Evolutionary conservation across 64 coral and sea anemone genomes (phyloP).

Genomic region (Stylophora pistillata): DNA sequence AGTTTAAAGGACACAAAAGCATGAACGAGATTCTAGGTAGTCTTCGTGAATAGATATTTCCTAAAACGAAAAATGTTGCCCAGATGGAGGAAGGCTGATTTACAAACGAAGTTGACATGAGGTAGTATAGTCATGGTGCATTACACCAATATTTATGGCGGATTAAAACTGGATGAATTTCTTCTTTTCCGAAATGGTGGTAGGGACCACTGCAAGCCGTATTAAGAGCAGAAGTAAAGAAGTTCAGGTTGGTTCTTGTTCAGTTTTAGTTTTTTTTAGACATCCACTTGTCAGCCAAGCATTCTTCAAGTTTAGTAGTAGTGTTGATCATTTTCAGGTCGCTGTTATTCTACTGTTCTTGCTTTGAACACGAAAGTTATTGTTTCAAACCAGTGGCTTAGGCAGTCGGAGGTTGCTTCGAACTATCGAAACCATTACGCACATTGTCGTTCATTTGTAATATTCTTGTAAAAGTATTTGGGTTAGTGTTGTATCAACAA

Average conservation of each 20-base stretch:
- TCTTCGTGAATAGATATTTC: background rate
- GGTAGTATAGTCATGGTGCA: background rate
- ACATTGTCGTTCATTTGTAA: no score
- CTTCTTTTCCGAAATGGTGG: background rate
- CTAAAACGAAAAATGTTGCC: constrained; percentile 14
- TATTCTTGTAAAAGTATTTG: no score
- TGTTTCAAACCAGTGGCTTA: no score
- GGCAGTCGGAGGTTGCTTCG: no score
- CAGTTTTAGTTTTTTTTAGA: background rate
- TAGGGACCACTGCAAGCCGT: background rate
- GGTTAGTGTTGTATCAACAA: no score
- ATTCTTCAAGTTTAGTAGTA: no score
- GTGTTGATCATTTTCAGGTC: no score
- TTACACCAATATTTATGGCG: constrained; percentile 1
- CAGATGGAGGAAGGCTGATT: constrained; percentile 25
- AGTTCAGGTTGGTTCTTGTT: constrained; percentile 21
- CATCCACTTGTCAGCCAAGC: no score
- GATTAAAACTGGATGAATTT: background rate
- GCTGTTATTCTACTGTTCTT: no score
- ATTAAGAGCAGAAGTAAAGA: constrained; percentile 27
- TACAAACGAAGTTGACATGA: constrained; percentile 8
- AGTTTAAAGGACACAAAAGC: constrained; percentile 23
- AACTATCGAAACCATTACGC: no score
- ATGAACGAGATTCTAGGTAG: constrained; percentile 30
- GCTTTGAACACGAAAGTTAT: no score